These are phyloP conservation scores for Drosophila hamatofila DNA, from an alignment of 2,888 invertebrate species.

Conservation along the genomic window DNA sequence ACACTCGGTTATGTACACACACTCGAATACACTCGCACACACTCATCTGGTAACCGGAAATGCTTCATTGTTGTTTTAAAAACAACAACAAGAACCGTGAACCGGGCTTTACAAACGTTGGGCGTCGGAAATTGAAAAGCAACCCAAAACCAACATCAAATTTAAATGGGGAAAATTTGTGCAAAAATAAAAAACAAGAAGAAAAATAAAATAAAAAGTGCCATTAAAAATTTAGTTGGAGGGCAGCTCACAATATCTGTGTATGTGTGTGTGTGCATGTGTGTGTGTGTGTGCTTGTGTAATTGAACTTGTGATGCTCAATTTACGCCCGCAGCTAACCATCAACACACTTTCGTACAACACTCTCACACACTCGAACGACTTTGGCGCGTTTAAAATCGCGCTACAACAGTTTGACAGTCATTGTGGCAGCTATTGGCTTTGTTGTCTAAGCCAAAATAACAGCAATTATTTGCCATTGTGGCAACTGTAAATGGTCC, in stretches of 20 bases:
- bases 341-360: slow-evolving; percentile 21
- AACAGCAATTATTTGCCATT: slow-evolving; percentile 56
- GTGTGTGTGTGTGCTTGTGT: slow-evolving; percentile 24
- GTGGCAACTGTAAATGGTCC: slow-evolving; percentile 39
- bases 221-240: slow-evolving; percentile 73
- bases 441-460: slow-evolving; percentile 47
- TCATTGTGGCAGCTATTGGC: slow-evolving; percentile 32
- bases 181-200: slow-evolving; percentile 46
- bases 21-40: slow-evolving; percentile 1
- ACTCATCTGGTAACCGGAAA: slow-evolving; percentile 57
- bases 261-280: slow-evolving; percentile 7
- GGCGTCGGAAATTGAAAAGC: slow-evolving; percentile 77
- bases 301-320: slow-evolving; percentile 73
- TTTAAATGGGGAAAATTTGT: slow-evolving; percentile 63
- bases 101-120: slow-evolving; percentile 27
- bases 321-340: slow-evolving; percentile 61
- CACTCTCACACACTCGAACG: slow-evolving; percentile 41
- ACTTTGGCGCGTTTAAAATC: slow-evolving; percentile 42
- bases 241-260: slow-evolving; percentile 38
- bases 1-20: background rate
- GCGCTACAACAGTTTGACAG: slow-evolving; percentile 52
- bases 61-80: slow-evolving; percentile 71
- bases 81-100: slow-evolving; percentile 31
- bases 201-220: slow-evolving; percentile 53
- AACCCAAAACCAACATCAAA: slow-evolving; percentile 75